Percentiles rank a stretch among this genome's conserved stretches.
These are phyloP conservation scores for Drosophila trapezifrons DNA, from an alignment of 1,140 invertebrate genomes.

Conservation along the genomic window DNA sequence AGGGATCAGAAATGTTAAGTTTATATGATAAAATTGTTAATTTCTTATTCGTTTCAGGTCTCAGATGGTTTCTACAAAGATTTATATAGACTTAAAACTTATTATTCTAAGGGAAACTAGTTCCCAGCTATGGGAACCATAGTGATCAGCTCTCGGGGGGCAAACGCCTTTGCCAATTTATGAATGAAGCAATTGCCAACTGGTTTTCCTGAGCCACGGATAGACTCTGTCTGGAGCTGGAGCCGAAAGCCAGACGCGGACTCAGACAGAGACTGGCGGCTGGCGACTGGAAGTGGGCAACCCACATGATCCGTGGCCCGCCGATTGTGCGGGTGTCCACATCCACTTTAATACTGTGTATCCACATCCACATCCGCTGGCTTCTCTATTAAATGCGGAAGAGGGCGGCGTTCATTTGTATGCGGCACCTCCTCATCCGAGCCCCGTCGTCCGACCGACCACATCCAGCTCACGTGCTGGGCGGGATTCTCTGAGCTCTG, in stretches of 20 bases:
- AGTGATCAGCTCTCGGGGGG: background rate
- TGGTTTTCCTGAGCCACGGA: slow-evolving; percentile 49
- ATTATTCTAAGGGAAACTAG: slow-evolving; percentile 11
- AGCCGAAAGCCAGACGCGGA: slow-evolving; percentile 14
- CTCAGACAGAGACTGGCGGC: slow-evolving; percentile 17
- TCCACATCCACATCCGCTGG: slow-evolving; percentile 53
- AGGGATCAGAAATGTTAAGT: too few relatives aligned
- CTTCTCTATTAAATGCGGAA: slow-evolving; percentile 75
- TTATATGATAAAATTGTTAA: background rate
- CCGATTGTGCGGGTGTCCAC: slow-evolving; percentile 60
- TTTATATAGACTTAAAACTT: too few relatives aligned
- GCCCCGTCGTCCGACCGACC: slow-evolving; percentile 2
- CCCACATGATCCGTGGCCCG: slow-evolving; percentile 53
- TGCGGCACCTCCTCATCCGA: slow-evolving; percentile 34
- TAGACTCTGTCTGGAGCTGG: slow-evolving; percentile 37
- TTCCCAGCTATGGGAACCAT: slow-evolving; percentile 2
- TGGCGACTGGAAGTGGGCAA: slow-evolving; percentile 40
- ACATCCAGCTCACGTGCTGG: slow-evolving; percentile 39
- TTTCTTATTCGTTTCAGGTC: too few relatives aligned
- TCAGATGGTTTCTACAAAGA: background rate
- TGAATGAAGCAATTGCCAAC: slow-evolving; percentile 63
- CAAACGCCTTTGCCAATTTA: slow-evolving; percentile 62
- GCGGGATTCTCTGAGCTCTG: slow-evolving; percentile 46
- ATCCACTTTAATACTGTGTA: slow-evolving; percentile 49
- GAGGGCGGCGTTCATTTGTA: slow-evolving; percentile 74